Percentiles rank a stretch among this genome's conserved stretches.
phyloP scores from a whole-genome alignment of 2,888 invertebrate species.

The Mellilla xanthometata region DNA sequence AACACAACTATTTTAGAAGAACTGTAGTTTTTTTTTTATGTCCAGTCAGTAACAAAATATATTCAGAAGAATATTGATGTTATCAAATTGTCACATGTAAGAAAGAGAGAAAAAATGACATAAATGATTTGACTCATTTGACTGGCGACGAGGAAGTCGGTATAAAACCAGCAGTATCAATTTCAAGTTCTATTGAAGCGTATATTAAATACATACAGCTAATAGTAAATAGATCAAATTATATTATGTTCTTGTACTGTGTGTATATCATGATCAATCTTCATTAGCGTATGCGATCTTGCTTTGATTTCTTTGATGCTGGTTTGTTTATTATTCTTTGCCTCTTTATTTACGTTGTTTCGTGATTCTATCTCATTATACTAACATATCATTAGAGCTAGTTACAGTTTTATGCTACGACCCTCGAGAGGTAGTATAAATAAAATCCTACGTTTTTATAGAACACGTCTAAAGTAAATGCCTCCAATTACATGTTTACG shows the following conservation, averaged over 20 bases:
- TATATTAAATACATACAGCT: no score
- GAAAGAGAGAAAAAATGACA: background rate
- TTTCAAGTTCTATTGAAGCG: background rate
- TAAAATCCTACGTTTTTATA: slow-evolving; percentile 15
- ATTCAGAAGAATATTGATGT: slow-evolving; percentile 1
- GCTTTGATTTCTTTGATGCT: slow-evolving; percentile 7
- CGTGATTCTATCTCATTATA: background rate
- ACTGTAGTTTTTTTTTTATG: slow-evolving; percentile 4
- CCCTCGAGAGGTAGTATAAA: slow-evolving; percentile 3
- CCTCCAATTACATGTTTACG: slow-evolving; percentile 30
- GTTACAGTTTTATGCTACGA: slow-evolving; percentile 1
- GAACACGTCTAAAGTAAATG: slow-evolving; percentile 16
- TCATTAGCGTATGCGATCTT: slow-evolving; percentile 6
- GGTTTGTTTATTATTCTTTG: slow-evolving; percentile 6
- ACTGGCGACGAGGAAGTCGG: background rate
- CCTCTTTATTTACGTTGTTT: background rate
- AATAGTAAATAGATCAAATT: no score
- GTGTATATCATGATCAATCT: slow-evolving; percentile 4
- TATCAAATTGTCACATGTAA: slow-evolving; percentile 6
- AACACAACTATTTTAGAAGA: no score
- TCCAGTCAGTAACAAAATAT: slow-evolving; percentile 4
- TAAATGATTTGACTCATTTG: slow-evolving; percentile 4
- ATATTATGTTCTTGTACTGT: no score
- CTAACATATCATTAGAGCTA: background rate
- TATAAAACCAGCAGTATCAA: background rate